Evolutionary conservation across 2,888 invertebrate genomes (phyloP).

Genomic region (Polymixis lichenea): DNA sequence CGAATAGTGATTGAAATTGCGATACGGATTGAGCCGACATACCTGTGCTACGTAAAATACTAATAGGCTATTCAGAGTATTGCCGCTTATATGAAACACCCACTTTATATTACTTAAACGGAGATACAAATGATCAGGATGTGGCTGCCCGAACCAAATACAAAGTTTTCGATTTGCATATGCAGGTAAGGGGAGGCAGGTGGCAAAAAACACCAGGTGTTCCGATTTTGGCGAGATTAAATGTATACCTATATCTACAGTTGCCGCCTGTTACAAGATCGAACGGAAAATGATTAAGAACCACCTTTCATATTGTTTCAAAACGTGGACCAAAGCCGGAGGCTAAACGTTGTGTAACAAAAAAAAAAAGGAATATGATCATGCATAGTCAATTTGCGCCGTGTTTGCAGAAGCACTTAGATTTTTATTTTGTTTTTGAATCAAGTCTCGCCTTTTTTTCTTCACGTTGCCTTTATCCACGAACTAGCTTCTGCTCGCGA

Average conservation of each 20-base stretch:
- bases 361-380: conserved; percentile 53
- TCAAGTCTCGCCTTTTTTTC: background rate
- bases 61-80: conserved; percentile 42
- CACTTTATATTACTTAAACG: conserved; percentile 46
- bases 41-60: conserved; percentile 44
- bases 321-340: conserved; percentile 36
- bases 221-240: conserved; percentile 52
- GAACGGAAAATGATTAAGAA: conserved; percentile 53
- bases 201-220: conserved; percentile 70
- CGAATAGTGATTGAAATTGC: conserved; percentile 80
- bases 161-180: conserved; percentile 69
- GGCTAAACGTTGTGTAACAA: conserved; percentile 45
- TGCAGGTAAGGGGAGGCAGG: conserved; percentile 60
- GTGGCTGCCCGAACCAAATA: conserved; percentile 49
- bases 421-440: conserved; percentile 22
- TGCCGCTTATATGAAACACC: conserved; percentile 41
- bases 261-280: conserved; percentile 49
- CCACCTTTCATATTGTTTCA: conserved; percentile 58
- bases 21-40: conserved; percentile 69
- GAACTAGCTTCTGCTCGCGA: too few relatives aligned
- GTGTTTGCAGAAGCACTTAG: conserved; percentile 36
- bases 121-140: conserved; percentile 54
- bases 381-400: conserved; percentile 47
- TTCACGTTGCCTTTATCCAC: background rate
- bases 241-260: conserved; percentile 38